Conservation (phyloP, 2,888 invertebrate genomes). For the Drosophila aldrichi region DNA sequence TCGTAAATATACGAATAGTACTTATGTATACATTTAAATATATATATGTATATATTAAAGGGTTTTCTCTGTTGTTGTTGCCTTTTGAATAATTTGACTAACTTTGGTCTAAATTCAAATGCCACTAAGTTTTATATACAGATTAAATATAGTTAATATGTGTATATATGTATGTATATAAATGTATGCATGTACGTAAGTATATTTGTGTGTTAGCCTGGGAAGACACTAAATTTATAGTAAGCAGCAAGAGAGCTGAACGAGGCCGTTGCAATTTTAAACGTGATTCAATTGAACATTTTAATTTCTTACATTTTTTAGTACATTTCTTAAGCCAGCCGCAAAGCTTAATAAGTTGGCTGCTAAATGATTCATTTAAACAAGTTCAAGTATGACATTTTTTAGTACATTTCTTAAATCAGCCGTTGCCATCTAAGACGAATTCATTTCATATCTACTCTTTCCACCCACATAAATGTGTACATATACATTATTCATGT, state of each 20-base stretch:
- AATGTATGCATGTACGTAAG: background rate
- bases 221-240: conserved; percentile 49
- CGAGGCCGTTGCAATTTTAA: background rate
- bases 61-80: conserved; percentile 23
- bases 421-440: background rate
- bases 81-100: conserved; percentile 61
- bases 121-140: conserved; percentile 48
- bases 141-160: conserved; percentile 7
- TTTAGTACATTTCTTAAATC: conserved; percentile 3
- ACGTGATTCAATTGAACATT: conserved; percentile 1
- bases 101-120: conserved; percentile 46
- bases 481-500: background rate
- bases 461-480: background rate
- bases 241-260: background rate
- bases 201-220: conserved; percentile 23
- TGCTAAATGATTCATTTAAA: conserved; percentile 1
- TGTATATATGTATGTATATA: conserved; percentile 12
- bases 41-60: conserved; percentile 30
- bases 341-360: background rate
- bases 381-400: background rate
- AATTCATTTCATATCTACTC: background rate
- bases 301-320: background rate
- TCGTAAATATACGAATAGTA: conserved; percentile 37
- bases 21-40: conserved; percentile 18
- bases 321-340: background rate